phyloP scores from a whole-genome alignment of 2,888 invertebrate species.

The Nemurella pictetii region DNA sequence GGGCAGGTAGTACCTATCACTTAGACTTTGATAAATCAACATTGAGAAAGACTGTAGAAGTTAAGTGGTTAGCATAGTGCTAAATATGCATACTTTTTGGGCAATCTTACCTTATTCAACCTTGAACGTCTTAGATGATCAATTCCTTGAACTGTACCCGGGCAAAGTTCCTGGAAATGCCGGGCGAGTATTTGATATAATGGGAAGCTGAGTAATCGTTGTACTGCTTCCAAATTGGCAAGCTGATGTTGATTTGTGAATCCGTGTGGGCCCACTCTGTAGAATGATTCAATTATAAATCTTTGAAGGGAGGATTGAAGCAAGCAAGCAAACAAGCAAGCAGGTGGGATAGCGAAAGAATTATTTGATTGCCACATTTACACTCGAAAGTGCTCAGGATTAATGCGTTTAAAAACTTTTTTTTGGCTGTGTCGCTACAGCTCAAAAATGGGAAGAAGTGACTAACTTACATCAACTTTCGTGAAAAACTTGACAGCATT shows the following conservation, averaged over 20 bases:
- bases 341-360: no score
- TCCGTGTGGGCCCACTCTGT: background rate
- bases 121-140: conserved; percentile 86
- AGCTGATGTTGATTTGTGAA: background rate
- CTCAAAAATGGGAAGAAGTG: background rate
- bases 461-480: background rate
- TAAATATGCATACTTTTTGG: background rate
- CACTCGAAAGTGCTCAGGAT: no score
- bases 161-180: conserved; percentile 58
- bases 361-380: background rate
- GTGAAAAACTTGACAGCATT: background rate
- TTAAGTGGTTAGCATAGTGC: no score
- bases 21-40: no score
- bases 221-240: conserved; percentile 20
- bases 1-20: background rate
- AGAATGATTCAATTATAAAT: no score
- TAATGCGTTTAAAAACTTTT: no score
- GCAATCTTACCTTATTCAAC: conserved; percentile 82
- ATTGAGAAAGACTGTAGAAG: no score
- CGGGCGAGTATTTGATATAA: background rate
- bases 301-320: no score
- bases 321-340: no score
- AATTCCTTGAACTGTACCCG: conserved; percentile 82
- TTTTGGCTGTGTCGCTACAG: background rate
- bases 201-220: conserved; percentile 7